Percentiles rank a stretch among this genome's conserved stretches.
Conservation (phyloP, 2,888 invertebrate genomes). For the Rambutsinella grinnellia region DNA sequence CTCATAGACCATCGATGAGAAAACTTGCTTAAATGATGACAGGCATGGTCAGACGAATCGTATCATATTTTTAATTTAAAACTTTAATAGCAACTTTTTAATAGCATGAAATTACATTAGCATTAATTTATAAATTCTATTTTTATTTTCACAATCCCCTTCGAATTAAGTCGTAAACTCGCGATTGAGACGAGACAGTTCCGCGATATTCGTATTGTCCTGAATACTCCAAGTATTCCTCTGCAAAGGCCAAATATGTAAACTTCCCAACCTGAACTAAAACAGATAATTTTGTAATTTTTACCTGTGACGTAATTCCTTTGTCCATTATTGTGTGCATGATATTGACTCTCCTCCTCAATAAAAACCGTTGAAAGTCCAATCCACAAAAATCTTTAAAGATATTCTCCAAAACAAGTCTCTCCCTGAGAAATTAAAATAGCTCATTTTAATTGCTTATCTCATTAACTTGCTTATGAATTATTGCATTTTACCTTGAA, state of each 20-base stretch:
- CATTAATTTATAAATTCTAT: background rate
- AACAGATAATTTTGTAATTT: background rate
- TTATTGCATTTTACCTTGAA: conserved; percentile 48
- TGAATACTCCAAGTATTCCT: conserved; percentile 44
- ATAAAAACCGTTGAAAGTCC: conserved; percentile 62
- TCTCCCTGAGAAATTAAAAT: conserved; percentile 22
- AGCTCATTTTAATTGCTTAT: too few species aligned
- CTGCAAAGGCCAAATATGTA: conserved; percentile 13
- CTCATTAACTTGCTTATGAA: too few species aligned
- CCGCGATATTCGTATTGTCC: conserved; percentile 19
- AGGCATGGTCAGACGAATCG: too few species aligned
- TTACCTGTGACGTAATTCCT: conserved; percentile 51
- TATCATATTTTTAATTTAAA: too few species aligned
- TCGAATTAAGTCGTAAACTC: background rate
- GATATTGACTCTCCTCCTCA: conserved; percentile 49
- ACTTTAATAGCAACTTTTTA: conserved; percentile 4
- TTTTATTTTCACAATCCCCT: background rate
- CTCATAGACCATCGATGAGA: too few species aligned
- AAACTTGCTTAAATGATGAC: too few species aligned
- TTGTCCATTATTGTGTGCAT: conserved; percentile 52
- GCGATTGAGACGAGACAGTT: background rate
- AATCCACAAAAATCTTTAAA: conserved; percentile 58
- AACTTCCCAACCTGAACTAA: background rate
- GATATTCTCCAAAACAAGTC: conserved; percentile 42
- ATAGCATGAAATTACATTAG: background rate